Base-by-base conservation (phyloP, 2,797 vertebrate species). In the Limosa lapponica region DNA sequence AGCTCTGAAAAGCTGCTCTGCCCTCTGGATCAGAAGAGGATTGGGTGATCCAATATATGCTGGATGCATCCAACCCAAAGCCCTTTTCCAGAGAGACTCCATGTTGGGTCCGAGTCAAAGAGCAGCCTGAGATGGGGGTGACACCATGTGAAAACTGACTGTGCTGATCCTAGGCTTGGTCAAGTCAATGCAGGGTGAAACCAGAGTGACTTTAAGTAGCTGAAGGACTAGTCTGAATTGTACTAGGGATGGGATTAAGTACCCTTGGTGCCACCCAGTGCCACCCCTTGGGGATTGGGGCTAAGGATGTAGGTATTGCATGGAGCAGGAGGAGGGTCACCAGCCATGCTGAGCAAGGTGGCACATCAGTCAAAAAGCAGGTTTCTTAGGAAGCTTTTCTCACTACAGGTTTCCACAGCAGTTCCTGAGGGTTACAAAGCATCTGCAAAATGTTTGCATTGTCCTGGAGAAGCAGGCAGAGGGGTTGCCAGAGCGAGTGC, bases 21-120 rank as follows among this genome's bases (percentile, higher is more conserved):
- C 54, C 49, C 34, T 66, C 70, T 49, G 37, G 36, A 28, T 48
- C 37, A 44, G 52, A 67, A 32, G 28, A 73, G 8, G 22, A 72
- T 28, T 0, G 1, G 43, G 17, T 0, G 4, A 71, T 34, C 27
- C 10, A 1, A 11, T 16, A 3, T 4, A 27, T 32, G 34, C 44
- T 77, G 58, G 28, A 25, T 46, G 30, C 18, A 34, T 19, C 37
- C 82, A 57, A 7, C 5, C 4, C 65, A 19, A 43, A 59, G 36
- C 25, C 30, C n/a, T 62, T 87, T 80, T 16, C 66, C 69, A 44
- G 41, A n/a, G 13, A 13, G 34, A 32, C 13, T 71, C 36, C 10
- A 2, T 8, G 30, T 13, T 25, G 48, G 10, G 32, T 25, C 66
- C 55, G 41, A 44, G 16, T 24, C 28, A 19, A 43, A 52, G 59